Base-by-base conservation (phyloP, 2,113 vertebrate genomes). In the Pterocles burchelli region DNA sequence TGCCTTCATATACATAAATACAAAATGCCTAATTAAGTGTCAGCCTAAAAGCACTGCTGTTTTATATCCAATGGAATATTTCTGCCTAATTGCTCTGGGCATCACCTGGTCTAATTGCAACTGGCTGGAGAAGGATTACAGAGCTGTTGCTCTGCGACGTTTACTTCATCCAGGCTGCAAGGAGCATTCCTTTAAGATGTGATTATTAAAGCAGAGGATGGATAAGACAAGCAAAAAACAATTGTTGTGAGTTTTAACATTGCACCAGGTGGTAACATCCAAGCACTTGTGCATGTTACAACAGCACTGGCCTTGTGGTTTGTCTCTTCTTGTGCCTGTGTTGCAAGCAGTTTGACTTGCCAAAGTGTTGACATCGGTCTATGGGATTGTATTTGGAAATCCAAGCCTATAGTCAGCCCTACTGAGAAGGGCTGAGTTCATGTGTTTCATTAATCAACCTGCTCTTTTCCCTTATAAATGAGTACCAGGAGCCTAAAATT, bases 131-230 rank as follows among this genome's bases (percentile, higher is more conserved):
- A 91, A 59, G 29, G 66, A 49, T 54, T 77, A 46, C 74, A 93
- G 82, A 88, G 21, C 57, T 81, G 59, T 66, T 70, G 38, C 85
- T 83, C 79, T 65, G 46, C 1, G 1, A 45, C 52, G 41, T 89
- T 93, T 96, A 89, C 72, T 95, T 95, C 84, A 65, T 46, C 45
- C 62, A 79, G 78, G 58, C 80, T 94, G 31, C 45, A 62, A 59
- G 54, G 31, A 83, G 31, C 77, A 73, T 88, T 94, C 88, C 75
- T 85, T 68, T 57, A 88, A 93, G 88, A 46, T 6, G 5, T 76
- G 82, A 76, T 90, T 94, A 72, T 49, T 57, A 74, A 85, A 84
- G 49, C 38, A 57, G 29, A 71, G 70, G 58, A 57, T 36, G 48
- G 65, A 61, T 89, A 67, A 89, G 73, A 52, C 1, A 28, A 29